Conservation (phyloP, 1,140 invertebrate genomes). For the Charaxes varanes region DNA sequence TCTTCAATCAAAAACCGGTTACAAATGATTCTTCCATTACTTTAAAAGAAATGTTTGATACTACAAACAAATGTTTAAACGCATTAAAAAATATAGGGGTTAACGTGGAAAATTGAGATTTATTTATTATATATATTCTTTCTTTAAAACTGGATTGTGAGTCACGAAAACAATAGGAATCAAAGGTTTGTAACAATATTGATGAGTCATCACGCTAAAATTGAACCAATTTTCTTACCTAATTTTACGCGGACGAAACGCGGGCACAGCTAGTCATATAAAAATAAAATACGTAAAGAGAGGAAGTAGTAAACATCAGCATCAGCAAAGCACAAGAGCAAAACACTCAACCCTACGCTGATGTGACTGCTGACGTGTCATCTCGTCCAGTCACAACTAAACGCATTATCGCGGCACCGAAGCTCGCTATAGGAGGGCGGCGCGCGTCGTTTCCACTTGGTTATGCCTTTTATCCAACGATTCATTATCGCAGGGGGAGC, state of each 20-base stretch:
- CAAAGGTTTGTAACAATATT: no score
- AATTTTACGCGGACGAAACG: no score
- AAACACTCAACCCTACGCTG: constrained; percentile 8
- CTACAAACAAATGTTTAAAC: constrained; percentile 21
- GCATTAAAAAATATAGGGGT: constrained; percentile 19
- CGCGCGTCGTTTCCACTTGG: constrained; percentile 60
- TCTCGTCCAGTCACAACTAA: constrained; percentile 44
- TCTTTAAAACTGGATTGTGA: constrained; percentile 21
- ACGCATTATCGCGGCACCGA: constrained; percentile 34
- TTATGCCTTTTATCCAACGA: constrained; percentile 70
- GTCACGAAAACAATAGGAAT: no score
- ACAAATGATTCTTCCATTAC: constrained; percentile 12
- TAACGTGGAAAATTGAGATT: constrained; percentile 13
- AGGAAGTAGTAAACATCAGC: no score
- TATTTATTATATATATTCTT: constrained; percentile 19
- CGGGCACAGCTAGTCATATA: constrained; percentile 17
- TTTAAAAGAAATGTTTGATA: constrained; percentile 21
- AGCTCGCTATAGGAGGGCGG: constrained; percentile 8
- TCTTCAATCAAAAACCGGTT: constrained; percentile 15
- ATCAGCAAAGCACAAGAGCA: no score
- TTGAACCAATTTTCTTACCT: no score
- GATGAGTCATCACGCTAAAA: no score
- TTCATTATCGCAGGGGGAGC: constrained; percentile 60
- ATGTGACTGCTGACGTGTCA: constrained; percentile 34
- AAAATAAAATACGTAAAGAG: no score